Evolutionary conservation across 2,113 vertebrate genomes (phyloP).

Genomic region (Diadophis punctatus): DNA sequence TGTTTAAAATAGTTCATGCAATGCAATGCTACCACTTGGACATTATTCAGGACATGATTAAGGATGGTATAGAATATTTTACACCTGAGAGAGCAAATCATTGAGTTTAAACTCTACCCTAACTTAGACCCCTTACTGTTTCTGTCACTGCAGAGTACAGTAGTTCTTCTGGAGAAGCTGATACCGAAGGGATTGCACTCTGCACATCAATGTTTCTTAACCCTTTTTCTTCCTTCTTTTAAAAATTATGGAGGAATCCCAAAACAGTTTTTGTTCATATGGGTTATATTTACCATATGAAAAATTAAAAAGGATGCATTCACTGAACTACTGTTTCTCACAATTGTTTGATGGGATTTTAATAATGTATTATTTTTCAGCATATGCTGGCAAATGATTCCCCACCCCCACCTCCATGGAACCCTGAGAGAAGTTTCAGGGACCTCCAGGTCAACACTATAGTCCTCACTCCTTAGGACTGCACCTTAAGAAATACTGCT

Average conservation of each 20-base stretch:
- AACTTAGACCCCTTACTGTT: background rate
- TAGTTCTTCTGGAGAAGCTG: background rate
- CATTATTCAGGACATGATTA: background rate
- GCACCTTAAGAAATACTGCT: background rate
- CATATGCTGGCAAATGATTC: background rate
- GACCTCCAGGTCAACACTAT: background rate
- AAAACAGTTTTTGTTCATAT: background rate
- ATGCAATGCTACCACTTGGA: background rate
- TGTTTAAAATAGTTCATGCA: background rate
- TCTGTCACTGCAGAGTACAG: background rate
- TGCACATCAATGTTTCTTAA: background rate
- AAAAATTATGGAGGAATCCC: background rate
- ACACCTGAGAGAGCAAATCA: background rate
- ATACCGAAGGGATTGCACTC: background rate
- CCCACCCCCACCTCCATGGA: fast-evolving
- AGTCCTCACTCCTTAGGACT: background rate
- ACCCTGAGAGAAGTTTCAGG: background rate
- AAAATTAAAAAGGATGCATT: background rate
- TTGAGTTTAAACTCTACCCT: background rate
- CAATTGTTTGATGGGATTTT: background rate
- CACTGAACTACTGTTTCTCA: background rate
- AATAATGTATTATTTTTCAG: background rate
- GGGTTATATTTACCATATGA: background rate
- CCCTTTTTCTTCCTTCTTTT: background rate
- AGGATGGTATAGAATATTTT: background rate